phyloP scores from a whole-genome alignment of 2,888 invertebrate species.

The Apamea monoglypha region DNA sequence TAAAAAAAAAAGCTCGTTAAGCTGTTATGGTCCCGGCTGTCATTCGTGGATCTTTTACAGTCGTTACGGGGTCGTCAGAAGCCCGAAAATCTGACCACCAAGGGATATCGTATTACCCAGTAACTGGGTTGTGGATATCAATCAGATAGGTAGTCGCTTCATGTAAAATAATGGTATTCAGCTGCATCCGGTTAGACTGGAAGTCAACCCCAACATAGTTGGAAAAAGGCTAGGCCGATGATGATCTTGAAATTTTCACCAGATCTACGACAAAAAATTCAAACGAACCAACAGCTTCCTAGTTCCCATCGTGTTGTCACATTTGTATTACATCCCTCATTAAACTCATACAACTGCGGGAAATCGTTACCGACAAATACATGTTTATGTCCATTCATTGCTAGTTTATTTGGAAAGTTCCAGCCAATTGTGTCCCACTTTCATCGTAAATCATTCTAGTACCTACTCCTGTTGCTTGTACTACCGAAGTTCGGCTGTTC shows the following conservation, averaged over 20 bases:
- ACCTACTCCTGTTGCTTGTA: slow-evolving; percentile 82
- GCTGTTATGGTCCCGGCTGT: no score
- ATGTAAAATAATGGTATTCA: no score
- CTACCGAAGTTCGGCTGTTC: slow-evolving; percentile 85
- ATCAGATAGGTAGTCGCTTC: no score
- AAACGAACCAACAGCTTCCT: neutral
- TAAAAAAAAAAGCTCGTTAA: no score
- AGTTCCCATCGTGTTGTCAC: neutral
- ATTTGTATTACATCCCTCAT: slow-evolving; percentile 43
- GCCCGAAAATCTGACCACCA: no score
- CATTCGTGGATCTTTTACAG: no score
- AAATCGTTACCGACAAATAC: slow-evolving; percentile 74
- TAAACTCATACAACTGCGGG: slow-evolving; percentile 43
- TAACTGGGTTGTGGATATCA: no score
- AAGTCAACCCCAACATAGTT: no score
- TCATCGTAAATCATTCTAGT: slow-evolving; percentile 87
- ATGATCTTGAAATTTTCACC: neutral
- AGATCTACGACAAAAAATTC: neutral
- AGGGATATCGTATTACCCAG: no score
- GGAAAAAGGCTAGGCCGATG: no score
- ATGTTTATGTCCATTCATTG: slow-evolving; percentile 85
- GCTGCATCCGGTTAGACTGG: no score
- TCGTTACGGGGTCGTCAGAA: no score
- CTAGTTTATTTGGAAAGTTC: slow-evolving; percentile 87
- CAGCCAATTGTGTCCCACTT: slow-evolving; percentile 84